Base-by-base conservation (phyloP, 1,140 invertebrate species). In the Euwallacea similis region DNA sequence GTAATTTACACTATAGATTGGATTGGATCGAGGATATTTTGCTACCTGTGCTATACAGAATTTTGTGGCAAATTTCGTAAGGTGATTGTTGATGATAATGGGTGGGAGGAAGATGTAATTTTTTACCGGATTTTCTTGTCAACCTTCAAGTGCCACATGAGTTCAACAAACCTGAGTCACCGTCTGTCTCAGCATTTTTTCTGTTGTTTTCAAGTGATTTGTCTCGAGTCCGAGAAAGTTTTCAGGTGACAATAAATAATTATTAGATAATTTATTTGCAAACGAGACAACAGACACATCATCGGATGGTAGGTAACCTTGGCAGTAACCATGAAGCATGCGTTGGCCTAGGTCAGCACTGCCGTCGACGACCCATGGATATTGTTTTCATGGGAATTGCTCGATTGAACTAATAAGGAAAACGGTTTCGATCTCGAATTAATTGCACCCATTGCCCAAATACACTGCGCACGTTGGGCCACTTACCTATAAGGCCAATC, bases 351-450 rank as follows among this genome's bases (percentile, higher is more conserved):
- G 60, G 60, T 62, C 60, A 62, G 60, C 42, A 8, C 46, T 62
- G n/a, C 43, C 42, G 60, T 44, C 60, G 60, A 62, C 60, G 60
- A 62, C 60, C 60, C 42, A n/a, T 16, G 8, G 8, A 56, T 56
- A 62, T 62, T 62, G 60, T 62, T 62, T 62, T 62, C 60, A 62
- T 62, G 60, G 60, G 60, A 62, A 62, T 62, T 59, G 56, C 41
- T 41, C 56, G 56, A 59, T 59, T 43, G 42, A 44, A 62, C 60
- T n/a, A 62, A 62, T 44, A 62, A 62, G 60, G 60, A 62, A 62
- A 44, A 62, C 60, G 60, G 60, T 44, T 62, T 62, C 60, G 60
- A 62, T 62, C 60, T 62, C 41, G 60, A 7, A 46, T 43, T 62
- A 62, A 62, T 62, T 62, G 43, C 60, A 62, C 16, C 13, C 60